Base-by-base conservation (phyloP, 2,888 invertebrate genomes). In the Mesoligia furuncula region DNA sequence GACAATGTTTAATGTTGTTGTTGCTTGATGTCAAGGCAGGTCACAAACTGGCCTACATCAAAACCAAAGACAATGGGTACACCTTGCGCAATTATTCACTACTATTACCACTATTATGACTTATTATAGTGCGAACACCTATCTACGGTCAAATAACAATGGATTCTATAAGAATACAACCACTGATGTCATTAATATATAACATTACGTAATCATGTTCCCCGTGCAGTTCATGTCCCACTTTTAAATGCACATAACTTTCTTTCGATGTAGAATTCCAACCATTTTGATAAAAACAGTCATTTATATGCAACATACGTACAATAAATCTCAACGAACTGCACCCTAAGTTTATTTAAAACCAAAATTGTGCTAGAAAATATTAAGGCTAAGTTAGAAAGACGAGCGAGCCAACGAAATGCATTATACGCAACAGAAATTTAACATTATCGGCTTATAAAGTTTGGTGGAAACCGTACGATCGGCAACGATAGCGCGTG, bases 401-500 rank as follows among this genome's bases (percentile, higher is more conserved):
- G 77, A 76, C 77, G 62, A 48, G 27, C 59, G 48, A 59, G 39
- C 81, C 70, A 80, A 74, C 72, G 45, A 79, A 86, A 85, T 88
- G 84, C 87, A 89, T 85, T 85, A 85, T 81, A 85, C 81, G 86
- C 84, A 88, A 88, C 90, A 85, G 85, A 87, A 88, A 87, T 87
- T 81, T 77, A 84, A 87, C 86, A 88, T 85, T 87, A 89, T 85
- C 85, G 85, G 80, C 84, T 90, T 90, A 89, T 79, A 84, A 88
- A 89, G 77, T 89, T 89, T 67, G 65, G 75, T 80, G 39, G 75
- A 70, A 80, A 84, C 77, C 72, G 75, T 88, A 83, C 82, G 80
- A 84, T 86, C 84, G 73, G 81, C 70, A 82, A 73, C 69, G 75
- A 83, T 79, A 86, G 64, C 66, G 71, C 68, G 67, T 75, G 62